Evolutionary conservation across 2,113 vertebrate species (phyloP).

Genomic region (Festucalex cinctus): DNA sequence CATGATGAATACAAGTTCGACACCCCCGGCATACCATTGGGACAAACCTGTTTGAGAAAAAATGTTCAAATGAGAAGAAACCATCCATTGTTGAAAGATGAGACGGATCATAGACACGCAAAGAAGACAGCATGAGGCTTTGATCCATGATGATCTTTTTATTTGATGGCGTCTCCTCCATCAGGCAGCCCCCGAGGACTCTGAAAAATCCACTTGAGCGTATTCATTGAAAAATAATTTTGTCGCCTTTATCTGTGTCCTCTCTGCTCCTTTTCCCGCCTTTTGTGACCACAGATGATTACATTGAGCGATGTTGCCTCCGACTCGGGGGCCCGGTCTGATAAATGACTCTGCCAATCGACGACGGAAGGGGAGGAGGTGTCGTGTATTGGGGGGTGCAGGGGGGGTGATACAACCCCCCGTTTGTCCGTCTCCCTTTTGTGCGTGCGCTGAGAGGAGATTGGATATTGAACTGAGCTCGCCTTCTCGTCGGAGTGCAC

Average conservation of each 20-base stretch:
- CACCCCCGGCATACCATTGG: neutral
- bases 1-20: neutral
- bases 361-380: slow-evolving; percentile 31
- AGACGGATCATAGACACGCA: neutral
- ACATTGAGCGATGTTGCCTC: slow-evolving; percentile 50
- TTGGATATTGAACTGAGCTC: slow-evolving; percentile 63
- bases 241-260: slow-evolving; percentile 46
- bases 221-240: slow-evolving; percentile 69
- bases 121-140: slow-evolving; percentile 26
- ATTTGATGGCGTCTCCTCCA: slow-evolving; percentile 45
- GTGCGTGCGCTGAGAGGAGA: slow-evolving; percentile 56
- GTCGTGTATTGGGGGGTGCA: slow-evolving; percentile 1
- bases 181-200: slow-evolving; percentile 45
- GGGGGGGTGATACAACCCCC: slow-evolving; percentile 44
- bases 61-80: neutral
- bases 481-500: slow-evolving; percentile 34
- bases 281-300: slow-evolving; percentile 50
- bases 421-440: slow-evolving; percentile 60
- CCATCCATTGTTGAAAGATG: neutral
- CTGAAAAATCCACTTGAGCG: slow-evolving; percentile 41
- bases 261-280: slow-evolving; percentile 32
- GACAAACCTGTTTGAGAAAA: neutral
- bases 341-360: slow-evolving; percentile 59
- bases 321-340: slow-evolving; percentile 39
- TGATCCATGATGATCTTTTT: slow-evolving; percentile 46